Evolutionary conservation across 2,113 vertebrate genomes (phyloP).

Genomic region (Apodemus speciosus): DNA sequence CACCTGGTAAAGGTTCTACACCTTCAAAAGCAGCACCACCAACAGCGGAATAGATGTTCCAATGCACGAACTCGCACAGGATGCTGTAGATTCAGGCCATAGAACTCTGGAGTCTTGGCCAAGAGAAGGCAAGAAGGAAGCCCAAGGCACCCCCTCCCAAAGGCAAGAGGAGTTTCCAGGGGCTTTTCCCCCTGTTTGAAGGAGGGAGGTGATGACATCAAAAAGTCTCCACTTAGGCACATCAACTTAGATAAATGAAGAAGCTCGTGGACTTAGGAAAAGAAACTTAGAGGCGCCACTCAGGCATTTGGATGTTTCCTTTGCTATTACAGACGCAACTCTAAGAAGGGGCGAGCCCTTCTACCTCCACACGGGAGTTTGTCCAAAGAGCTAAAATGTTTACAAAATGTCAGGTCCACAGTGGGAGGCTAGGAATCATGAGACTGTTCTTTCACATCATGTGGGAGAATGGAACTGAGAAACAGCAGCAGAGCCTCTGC

Average conservation of each 20-base stretch:
- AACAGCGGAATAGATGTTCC: not conserved
- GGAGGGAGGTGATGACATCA: not conserved
- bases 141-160: not conserved
- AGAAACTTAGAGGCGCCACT: not conserved
- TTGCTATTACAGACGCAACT: not conserved
- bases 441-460: not conserved
- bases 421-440: not conserved
- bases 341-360: not conserved
- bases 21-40: not conserved
- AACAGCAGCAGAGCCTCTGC: not conserved
- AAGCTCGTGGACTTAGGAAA: not conserved
- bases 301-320: not conserved
- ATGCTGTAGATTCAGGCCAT: no score
- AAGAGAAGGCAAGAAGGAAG: not conserved
- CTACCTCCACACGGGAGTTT: not conserved
- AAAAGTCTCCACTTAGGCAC: not conserved
- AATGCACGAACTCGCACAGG: no score
- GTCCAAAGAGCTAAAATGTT: not conserved
- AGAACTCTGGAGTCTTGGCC: not conserved
- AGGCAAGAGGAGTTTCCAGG: not conserved
- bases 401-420: conserved; percentile 36
- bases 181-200: not conserved
- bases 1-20: not conserved
- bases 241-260: not conserved
- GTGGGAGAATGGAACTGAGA: not conserved